These are phyloP conservation scores for Cantharis flavilabris DNA, from an alignment of 2,888 invertebrate genomes.

Conservation along the genomic window DNA sequence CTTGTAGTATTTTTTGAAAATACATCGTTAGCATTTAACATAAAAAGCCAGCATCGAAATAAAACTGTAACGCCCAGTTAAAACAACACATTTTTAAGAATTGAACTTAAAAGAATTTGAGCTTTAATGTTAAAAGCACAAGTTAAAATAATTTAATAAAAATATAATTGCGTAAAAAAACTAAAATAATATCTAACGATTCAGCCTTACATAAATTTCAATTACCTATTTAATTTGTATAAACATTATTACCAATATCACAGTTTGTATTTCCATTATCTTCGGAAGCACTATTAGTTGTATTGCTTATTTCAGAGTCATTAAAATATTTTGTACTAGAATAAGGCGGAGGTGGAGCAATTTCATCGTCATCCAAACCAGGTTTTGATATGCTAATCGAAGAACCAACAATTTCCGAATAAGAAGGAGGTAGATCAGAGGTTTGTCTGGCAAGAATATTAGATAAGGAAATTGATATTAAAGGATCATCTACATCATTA, in stretches of 20 bases:
- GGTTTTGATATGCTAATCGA: slow-evolving; percentile 5
- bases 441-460: not conserved
- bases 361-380: slow-evolving; percentile 4
- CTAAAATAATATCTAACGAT: not conserved
- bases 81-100: too few relatives aligned
- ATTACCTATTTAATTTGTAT: not conserved
- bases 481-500: slow-evolving; percentile 18
- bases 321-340: slow-evolving; percentile 13
- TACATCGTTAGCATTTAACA: not conserved
- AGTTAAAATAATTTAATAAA: not conserved
- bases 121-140: not conserved
- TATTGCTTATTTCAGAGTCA: slow-evolving; percentile 5
- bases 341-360: slow-evolving; percentile 24
- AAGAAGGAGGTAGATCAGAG: slow-evolving; percentile 49
- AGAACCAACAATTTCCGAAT: slow-evolving; percentile 43
- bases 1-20: not conserved
- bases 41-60: not conserved
- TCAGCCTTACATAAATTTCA: not conserved
- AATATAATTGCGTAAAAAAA: not conserved
- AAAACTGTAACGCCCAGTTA: too few relatives aligned
- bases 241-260: slow-evolving; percentile 10
- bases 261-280: slow-evolving; percentile 3
- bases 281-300: slow-evolving; percentile 7
- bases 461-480: slow-evolving; percentile 4
- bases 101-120: not conserved